Evolutionary conservation across 1,140 invertebrate species (phyloP).

Genomic region (Trachelipus rathkii): DNA sequence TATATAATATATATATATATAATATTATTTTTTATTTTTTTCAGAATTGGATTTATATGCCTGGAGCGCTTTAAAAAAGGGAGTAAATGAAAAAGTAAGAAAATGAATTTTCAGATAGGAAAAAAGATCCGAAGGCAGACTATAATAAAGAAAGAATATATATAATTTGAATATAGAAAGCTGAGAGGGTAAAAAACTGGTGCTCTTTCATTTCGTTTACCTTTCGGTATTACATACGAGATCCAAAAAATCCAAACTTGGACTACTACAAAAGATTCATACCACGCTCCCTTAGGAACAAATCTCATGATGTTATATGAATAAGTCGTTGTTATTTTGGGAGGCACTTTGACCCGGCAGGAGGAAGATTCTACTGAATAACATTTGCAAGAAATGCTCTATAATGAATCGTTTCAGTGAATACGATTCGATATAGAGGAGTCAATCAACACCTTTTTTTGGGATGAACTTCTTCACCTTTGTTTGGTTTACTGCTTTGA

Average conservation of each 20-base stretch:
- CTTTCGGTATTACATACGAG: neutral
- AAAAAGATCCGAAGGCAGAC: too few relatives aligned
- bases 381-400: neutral
- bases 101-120: too few relatives aligned
- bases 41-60: too few relatives aligned
- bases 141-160: too few relatives aligned
- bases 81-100: too few relatives aligned
- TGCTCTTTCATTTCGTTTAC: neutral
- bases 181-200: neutral
- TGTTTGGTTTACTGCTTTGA: slow-evolving; percentile 61
- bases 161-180: too few relatives aligned
- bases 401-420: neutral
- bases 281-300: too few relatives aligned
- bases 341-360: neutral
- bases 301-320: too few relatives aligned
- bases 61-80: too few relatives aligned
- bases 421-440: slow-evolving; percentile 28
- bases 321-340: neutral
- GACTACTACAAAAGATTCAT: slow-evolving; percentile 1
- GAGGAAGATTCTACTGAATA: neutral
- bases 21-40: too few relatives aligned
- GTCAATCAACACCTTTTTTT: slow-evolving; percentile 51
- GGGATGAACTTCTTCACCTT: slow-evolving; percentile 59
- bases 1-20: too few relatives aligned
- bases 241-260: neutral